Percentiles rank a stretch among this genome's conserved stretches.
Conservation (phyloP, 1,140 invertebrate genomes). For the Gryllus bimaculatus region DNA sequence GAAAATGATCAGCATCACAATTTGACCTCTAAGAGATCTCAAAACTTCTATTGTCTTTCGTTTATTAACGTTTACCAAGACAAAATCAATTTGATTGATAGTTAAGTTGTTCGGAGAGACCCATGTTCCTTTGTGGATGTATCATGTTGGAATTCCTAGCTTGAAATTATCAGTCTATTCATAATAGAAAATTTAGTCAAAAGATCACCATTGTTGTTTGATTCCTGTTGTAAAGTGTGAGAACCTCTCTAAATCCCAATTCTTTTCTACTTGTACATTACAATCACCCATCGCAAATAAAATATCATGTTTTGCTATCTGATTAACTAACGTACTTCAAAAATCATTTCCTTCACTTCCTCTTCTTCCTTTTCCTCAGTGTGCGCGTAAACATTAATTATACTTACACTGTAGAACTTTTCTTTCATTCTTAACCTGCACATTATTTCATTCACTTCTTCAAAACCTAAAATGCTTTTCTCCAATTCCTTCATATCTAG, state of each 20-base stretch:
- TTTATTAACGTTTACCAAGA: not conserved
- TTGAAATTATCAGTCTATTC: not conserved
- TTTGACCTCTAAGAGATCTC: not conserved
- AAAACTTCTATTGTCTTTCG: not conserved
- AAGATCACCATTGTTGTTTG: not conserved
- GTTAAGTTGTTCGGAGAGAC: not conserved
- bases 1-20: not conserved
- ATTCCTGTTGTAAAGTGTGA: not conserved
- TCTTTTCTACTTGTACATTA: not conserved
- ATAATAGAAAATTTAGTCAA: not conserved
- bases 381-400: not conserved
- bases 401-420: not conserved
- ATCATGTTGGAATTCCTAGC: not conserved
- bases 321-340: not conserved
- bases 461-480: not conserved
- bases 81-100: not conserved
- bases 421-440: not conserved
- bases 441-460: not conserved
- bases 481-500: not conserved
- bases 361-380: not conserved
- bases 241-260: not conserved
- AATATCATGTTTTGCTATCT: not conserved
- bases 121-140: not conserved
- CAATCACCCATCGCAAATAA: not conserved
- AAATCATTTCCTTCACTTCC: not conserved